Conservation (phyloP, 64 coral and sea anemone genomes). For the Stylophora pistillata region DNA sequence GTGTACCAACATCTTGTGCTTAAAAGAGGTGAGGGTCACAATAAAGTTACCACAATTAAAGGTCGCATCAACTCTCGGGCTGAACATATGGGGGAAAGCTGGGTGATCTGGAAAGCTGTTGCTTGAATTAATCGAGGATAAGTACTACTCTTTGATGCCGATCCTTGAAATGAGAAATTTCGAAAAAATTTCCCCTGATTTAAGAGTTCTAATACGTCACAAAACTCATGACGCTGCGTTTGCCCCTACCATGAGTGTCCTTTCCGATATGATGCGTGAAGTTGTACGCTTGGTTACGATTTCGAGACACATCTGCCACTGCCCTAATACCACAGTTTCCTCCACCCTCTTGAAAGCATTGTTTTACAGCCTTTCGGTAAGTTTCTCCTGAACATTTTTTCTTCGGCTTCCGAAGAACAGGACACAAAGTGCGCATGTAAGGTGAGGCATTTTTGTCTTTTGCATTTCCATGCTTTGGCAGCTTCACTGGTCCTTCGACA, state of each 20-base stretch:
- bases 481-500: conserved; percentile 46
- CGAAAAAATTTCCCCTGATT: background rate
- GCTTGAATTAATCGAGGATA: conserved; percentile 50
- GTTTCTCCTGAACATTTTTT: conserved; percentile 43
- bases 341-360: conserved; percentile 67
- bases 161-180: conserved; percentile 14
- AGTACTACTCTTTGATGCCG: background rate
- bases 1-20: conserved; percentile 41
- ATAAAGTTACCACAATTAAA: conserved; percentile 57
- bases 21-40: conserved; percentile 40
- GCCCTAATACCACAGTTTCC: conserved; percentile 14
- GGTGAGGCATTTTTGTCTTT: conserved; percentile 46
- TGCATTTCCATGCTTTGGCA: conserved; percentile 64
- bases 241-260: background rate
- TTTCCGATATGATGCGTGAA: background rate
- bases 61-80: conserved; percentile 45
- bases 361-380: conserved; percentile 51
- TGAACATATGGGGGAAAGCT: conserved; percentile 39
- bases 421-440: conserved; percentile 60
- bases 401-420: conserved; percentile 43
- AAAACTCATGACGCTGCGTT: background rate
- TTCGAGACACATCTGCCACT: conserved; percentile 21
- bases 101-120: conserved; percentile 35
- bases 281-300: conserved; percentile 29
- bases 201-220: conserved; percentile 4